Evolutionary conservation across 2,113 vertebrate genomes (phyloP).

Genomic region (Gopherus evgoodei): DNA sequence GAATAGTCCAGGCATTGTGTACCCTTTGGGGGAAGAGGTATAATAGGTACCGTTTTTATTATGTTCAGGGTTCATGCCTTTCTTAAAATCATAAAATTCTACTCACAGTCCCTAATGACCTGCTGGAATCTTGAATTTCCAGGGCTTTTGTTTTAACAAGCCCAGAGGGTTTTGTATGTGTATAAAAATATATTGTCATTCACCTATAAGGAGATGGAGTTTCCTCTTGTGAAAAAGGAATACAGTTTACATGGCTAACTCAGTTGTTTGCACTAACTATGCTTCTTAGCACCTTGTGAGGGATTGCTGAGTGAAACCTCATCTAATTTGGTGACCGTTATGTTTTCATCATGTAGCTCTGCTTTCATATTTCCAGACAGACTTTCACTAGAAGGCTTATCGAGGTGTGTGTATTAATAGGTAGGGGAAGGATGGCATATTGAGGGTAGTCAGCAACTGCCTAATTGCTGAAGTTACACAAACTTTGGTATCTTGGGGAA

Average conservation of each 20-base stretch:
- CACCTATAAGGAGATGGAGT: not conserved
- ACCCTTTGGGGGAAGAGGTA: not conserved
- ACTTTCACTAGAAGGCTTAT: not conserved
- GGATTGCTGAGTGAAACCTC: not conserved
- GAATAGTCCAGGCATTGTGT: not conserved
- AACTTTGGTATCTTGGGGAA: not conserved
- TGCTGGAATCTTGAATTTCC: not conserved
- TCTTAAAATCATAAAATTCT: not conserved
- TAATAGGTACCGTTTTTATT: not conserved
- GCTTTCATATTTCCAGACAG: not conserved
- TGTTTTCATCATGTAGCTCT: accelerated
- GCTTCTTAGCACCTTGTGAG: not conserved
- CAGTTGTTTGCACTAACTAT: not conserved
- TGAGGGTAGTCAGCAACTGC: not conserved
- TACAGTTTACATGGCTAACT: not conserved
- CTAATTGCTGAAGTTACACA: not conserved
- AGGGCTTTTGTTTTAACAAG: not conserved
- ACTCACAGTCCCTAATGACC: not conserved
- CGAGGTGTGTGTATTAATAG: not conserved
- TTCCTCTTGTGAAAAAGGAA: not conserved
- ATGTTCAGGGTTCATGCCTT: not conserved
- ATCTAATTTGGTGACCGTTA: not conserved
- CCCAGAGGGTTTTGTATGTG: accelerated
- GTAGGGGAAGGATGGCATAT: not conserved
- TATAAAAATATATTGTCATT: not conserved